Evolutionary conservation across 2,888 invertebrate genomes (phyloP).

Genomic region (Diarsia brunnea): DNA sequence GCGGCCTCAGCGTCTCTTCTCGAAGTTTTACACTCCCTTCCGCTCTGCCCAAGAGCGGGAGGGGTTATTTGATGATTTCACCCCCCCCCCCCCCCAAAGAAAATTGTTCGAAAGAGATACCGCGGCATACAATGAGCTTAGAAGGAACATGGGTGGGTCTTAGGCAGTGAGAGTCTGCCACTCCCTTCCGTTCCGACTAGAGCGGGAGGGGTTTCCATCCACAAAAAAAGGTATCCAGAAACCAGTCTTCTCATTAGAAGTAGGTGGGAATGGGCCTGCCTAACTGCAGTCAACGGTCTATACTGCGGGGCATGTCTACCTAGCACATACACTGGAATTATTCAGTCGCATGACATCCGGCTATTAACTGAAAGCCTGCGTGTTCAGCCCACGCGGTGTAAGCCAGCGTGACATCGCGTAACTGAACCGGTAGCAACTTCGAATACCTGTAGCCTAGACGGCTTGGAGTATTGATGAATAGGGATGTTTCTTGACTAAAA

Average conservation of each 20-base stretch:
- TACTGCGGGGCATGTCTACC: background rate
- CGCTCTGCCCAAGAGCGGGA: too few species aligned
- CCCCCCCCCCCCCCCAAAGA: too few species aligned
- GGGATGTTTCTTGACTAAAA: too few species aligned
- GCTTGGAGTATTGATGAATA: background rate
- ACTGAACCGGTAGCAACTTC: conserved; percentile 48
- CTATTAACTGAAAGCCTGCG: conserved; percentile 48
- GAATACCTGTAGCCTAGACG: conserved; percentile 29
- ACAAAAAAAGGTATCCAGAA: background rate
- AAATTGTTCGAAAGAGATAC: too few species aligned
- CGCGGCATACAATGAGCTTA: too few species aligned
- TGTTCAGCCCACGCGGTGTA: conserved; percentile 22
- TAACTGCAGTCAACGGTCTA: conserved; percentile 14
- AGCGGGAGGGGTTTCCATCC: too few species aligned
- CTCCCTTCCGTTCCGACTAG: too few species aligned
- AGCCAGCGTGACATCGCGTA: conserved; percentile 57
- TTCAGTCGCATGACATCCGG: conserved; percentile 38
- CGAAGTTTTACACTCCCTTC: too few species aligned
- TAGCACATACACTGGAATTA: background rate
- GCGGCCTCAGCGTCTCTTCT: too few species aligned
- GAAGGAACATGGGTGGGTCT: too few species aligned
- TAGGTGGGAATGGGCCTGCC: background rate
- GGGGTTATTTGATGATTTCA: too few species aligned
- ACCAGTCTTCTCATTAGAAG: background rate
- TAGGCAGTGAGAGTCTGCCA: too few species aligned